phyloP scores from a whole-genome alignment of 2,113 vertebrate species.

The Lichenostomus cassidix region DNA sequence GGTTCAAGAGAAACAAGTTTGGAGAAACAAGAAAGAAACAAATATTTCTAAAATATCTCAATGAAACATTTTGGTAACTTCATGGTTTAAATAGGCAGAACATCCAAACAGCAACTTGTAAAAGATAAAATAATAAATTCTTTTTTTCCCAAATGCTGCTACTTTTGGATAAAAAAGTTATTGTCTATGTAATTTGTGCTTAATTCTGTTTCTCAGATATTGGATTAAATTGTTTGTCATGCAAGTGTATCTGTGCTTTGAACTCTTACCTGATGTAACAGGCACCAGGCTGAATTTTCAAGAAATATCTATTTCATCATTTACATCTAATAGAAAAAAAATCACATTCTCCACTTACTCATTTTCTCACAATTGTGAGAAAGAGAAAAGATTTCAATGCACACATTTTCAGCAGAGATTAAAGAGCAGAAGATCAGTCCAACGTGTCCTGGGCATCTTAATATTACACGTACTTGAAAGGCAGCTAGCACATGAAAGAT shows the following conservation, averaged over 20 bases:
- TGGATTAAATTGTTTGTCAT: slow-evolving; percentile 1
- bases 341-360: neutral
- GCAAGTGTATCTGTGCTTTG: slow-evolving; percentile 38
- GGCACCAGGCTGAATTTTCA: neutral
- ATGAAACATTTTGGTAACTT: neutral
- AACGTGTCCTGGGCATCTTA: neutral
- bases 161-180: neutral
- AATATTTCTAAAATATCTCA: neutral
- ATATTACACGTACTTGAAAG: neutral
- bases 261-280: neutral
- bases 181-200: neutral
- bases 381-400: neutral
- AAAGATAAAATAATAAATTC: neutral
- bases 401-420: neutral
- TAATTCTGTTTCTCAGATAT: neutral
- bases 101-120: neutral
- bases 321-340: neutral
- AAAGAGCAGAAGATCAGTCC: neutral
- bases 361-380: neutral
- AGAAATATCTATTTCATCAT: neutral
- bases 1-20: neutral
- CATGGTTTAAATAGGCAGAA: neutral
- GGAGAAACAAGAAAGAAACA: neutral
- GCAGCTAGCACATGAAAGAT: neutral
- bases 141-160: neutral